Conservation (phyloP, 2,797 vertebrate species). For the Lepilemur septentrionalis region DNA sequence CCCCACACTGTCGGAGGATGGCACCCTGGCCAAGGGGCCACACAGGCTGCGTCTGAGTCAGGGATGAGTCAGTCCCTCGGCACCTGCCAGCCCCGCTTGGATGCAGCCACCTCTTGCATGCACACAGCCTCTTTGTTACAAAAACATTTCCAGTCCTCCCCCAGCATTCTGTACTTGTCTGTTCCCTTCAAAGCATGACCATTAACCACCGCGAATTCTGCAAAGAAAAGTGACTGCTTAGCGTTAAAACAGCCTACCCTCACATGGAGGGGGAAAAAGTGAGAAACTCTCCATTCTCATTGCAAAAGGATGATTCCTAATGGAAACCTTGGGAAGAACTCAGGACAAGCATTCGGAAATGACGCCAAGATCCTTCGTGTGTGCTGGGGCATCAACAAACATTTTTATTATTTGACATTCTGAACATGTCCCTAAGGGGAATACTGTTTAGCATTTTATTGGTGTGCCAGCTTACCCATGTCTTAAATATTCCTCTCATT, state of each 20-base stretch:
- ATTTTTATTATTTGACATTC: not conserved
- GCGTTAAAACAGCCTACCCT: not conserved
- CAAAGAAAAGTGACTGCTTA: not conserved
- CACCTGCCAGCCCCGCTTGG: not conserved
- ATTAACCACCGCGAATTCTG: not conserved
- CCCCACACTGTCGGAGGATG: not conserved
- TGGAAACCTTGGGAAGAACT: not conserved
- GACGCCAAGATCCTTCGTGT: not conserved
- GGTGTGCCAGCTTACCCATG: not conserved
- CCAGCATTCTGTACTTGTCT: accelerated
- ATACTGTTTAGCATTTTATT: not conserved
- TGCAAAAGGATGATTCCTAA: not conserved
- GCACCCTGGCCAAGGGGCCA: constrained; percentile 11
- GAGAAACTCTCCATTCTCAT: not conserved
- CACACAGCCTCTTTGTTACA: not conserved
- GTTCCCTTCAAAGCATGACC: not conserved
- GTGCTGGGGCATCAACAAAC: not conserved
- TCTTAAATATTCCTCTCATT: not conserved
- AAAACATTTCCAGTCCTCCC: not conserved
- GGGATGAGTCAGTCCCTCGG: not conserved
- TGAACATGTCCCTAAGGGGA: not conserved
- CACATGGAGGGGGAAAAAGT: accelerated
- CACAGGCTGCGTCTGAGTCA: constrained; percentile 19
- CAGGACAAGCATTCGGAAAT: not conserved
- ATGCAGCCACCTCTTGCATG: not conserved